Conservation (phyloP, 2,113 vertebrate genomes). For the Cryptotis parvus region DNA sequence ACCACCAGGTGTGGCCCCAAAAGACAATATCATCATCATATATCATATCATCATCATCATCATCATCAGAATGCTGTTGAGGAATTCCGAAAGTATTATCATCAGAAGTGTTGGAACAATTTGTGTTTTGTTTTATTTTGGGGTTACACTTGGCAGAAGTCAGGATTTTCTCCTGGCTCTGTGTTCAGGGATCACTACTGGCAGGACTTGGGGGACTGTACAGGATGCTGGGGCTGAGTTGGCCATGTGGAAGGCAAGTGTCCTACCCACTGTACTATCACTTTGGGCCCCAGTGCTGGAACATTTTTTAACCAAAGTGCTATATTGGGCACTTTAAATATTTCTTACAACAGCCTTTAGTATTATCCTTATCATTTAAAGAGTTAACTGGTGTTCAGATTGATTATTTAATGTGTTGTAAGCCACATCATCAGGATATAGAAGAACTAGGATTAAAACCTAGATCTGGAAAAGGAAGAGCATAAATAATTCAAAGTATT, state of each 20-base stretch:
- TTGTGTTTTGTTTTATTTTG: too few species aligned
- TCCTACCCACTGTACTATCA: too few species aligned
- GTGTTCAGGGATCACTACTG: too few species aligned
- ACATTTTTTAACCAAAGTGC: neutral
- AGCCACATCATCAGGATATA: neutral
- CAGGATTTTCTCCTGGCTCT: too few species aligned
- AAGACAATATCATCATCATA: too few species aligned
- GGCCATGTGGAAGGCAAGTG: too few species aligned
- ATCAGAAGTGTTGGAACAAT: neutral
- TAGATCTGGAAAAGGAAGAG: neutral
- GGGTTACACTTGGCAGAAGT: too few species aligned
- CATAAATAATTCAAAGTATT: neutral
- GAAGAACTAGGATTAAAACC: conserved; percentile 14
- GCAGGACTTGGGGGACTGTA: too few species aligned
- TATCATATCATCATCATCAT: too few species aligned
- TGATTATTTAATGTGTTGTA: conserved; percentile 12
- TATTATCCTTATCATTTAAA: conserved; percentile 10
- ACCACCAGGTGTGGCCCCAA: too few species aligned
- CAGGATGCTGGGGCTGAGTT: too few species aligned
- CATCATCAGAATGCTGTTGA: neutral
- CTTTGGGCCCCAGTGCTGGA: neutral
- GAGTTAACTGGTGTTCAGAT: neutral
- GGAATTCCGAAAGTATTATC: neutral
- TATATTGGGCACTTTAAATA: neutral
- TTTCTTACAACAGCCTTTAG: neutral